Evolutionary conservation across 2,888 invertebrate genomes (phyloP).

Genomic region (Metopia argyrocephala): DNA sequence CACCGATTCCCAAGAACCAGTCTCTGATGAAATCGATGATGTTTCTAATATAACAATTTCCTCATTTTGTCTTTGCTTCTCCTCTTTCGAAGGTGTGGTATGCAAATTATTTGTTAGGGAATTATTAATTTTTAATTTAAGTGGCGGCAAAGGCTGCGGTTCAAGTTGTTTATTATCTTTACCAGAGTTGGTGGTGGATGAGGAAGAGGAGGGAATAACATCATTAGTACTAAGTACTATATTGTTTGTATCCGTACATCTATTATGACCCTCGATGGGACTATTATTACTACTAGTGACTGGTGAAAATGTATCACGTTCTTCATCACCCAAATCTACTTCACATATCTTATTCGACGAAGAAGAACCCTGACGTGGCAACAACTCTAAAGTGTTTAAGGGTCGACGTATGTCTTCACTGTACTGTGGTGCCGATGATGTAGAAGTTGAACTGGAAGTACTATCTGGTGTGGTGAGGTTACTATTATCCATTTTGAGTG

Average conservation of each 20-base stretch:
- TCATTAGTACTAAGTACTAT: conserved; percentile 28
- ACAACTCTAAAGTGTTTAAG: conserved; percentile 64
- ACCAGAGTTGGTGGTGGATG: conserved; percentile 35
- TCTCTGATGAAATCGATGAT: conserved; percentile 83
- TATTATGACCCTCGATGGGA: conserved; percentile 61
- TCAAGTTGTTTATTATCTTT: conserved; percentile 73
- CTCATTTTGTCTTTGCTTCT: conserved; percentile 82
- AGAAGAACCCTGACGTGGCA: conserved; percentile 68
- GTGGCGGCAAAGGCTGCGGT: conserved; percentile 26
- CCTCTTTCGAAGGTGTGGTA: conserved; percentile 79
- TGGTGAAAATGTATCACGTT: conserved; percentile 78
- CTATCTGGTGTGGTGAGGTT: conserved; percentile 51
- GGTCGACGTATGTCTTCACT: conserved; percentile 70
- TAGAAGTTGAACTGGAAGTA: conserved; percentile 48
- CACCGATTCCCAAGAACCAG: conserved; percentile 83
- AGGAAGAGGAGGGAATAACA: conserved; percentile 40
- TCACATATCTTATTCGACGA: conserved; percentile 76
- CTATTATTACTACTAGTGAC: conserved; percentile 72
- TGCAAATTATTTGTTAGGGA: conserved; percentile 59
- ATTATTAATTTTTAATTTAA: conserved; percentile 61
- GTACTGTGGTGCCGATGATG: conserved; percentile 73
- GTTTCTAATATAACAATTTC: conserved; percentile 83
- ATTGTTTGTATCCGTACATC: conserved; percentile 39
- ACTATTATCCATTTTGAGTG: conserved; percentile 44
- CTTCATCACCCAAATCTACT: conserved; percentile 76